Conservation (phyloP, 1,140 invertebrate species). For the Neuroterus valhalla region DNA sequence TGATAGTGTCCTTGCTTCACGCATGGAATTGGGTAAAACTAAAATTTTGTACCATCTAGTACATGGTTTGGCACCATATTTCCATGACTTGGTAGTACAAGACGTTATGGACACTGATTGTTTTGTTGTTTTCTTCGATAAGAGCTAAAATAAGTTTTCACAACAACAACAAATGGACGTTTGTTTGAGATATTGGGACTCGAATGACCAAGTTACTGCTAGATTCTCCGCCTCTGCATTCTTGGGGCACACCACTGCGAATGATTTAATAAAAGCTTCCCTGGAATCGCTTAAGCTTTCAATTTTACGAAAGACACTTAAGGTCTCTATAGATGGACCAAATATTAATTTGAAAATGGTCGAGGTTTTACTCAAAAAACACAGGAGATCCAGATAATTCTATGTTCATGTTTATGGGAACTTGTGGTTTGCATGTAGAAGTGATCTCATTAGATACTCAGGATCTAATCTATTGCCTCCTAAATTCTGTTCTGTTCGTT, state of each 20-base stretch:
- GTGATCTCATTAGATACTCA: no score
- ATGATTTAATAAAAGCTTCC: constrained; percentile 37
- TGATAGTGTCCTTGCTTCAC: background rate
- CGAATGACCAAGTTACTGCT: constrained; percentile 29
- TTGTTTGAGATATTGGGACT: constrained; percentile 34
- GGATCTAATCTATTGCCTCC: no score
- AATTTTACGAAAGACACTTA: constrained; percentile 37
- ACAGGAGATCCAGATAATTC: background rate
- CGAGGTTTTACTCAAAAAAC: background rate
- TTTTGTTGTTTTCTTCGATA: constrained; percentile 44
- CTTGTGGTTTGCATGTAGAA: background rate
- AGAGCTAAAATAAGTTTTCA: constrained; percentile 46
- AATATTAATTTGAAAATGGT: constrained; percentile 49
- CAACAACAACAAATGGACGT: constrained; percentile 49
- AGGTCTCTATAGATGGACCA: constrained; percentile 50
- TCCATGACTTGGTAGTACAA: background rate
- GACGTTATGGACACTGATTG: background rate
- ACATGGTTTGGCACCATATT: background rate
- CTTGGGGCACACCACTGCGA: constrained; percentile 31
- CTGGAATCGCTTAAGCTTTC: background rate
- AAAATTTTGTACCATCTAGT: background rate
- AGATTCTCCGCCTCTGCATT: constrained; percentile 37
- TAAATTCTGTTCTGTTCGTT: no score
- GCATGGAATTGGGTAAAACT: background rate
- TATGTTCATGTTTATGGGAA: background rate